Evolutionary conservation across 2,113 vertebrate genomes (phyloP), one percentile per base, ranked within the genome.

Genomic region (Oncorhynchus kisutch): DNA sequence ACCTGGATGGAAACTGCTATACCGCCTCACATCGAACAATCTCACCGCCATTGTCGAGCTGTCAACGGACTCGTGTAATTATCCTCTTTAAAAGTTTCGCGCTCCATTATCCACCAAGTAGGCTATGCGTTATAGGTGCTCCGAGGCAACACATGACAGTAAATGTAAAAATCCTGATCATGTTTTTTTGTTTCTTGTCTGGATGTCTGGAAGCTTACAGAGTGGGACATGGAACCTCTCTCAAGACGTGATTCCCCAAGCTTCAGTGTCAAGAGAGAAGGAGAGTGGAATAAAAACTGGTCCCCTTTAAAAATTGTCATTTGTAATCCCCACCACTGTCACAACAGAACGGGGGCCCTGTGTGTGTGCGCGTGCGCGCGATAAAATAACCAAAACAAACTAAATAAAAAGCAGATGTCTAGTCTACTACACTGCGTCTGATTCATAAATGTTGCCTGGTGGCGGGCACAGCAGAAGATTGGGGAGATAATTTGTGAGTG

Each of bases 21-120:
- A 73, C 84, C 22, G 57, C 39, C 57, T 69, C 67, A 48, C 51
- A 66, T 76, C 39, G 74, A 78, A 78, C 78, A 71, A 81, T 79
- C 77, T 76, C 73, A 51, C 85, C 82, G 80, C 84, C 70, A 83
- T 90, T 90, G 90, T 90, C 80, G 49, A 75, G 82, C 89, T 91
- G 90, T 92, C 91, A 91, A 78, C 86, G 81, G 82, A 86, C 85
- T 85, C 85, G 82, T 90, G 89, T 90, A 90, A 92, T 91, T 88
- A 92, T 91, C 88, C 89, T 85, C 84, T 88, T 78, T 80, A 84
- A 89, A 89, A 87, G 86, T 89, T 85, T 83, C 84, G 74, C 82
- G 74, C 29, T 76, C 80, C 85, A 78, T 85, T 84, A 87, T 91
- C 88, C 86, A 84, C 87, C 34, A 48, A n/a, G 20, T 75, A 82